Conservation (phyloP, 2,888 invertebrate genomes). For the Chrysomela aeneicollis region DNA sequence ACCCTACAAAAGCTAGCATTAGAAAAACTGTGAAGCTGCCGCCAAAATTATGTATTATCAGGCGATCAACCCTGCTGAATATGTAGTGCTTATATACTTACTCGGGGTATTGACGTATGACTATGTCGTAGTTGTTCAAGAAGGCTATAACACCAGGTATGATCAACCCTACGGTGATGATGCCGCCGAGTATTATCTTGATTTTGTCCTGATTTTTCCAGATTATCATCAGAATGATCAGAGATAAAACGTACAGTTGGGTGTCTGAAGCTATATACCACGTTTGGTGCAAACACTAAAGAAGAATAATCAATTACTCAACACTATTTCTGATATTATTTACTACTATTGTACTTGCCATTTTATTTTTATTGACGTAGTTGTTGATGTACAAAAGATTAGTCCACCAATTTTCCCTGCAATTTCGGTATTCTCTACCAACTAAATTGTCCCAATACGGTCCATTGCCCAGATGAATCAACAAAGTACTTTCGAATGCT, state of each 20-base stretch:
- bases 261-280: slow-evolving; percentile 57
- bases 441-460: slow-evolving; percentile 49
- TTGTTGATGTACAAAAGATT: slow-evolving; percentile 53
- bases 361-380: slow-evolving; percentile 45
- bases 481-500: slow-evolving; percentile 39
- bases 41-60: too few species aligned
- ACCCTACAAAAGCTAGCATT: slow-evolving; percentile 37
- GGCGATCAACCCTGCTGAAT: too few species aligned
- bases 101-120: slow-evolving; percentile 49
- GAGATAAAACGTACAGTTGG: slow-evolving; percentile 51
- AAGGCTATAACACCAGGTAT: slow-evolving; percentile 50
- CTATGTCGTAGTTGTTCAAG: slow-evolving; percentile 49
- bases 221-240: slow-evolving; percentile 48
- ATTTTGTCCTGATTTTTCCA: slow-evolving; percentile 44
- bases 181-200: slow-evolving; percentile 34
- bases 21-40: too few species aligned
- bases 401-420: slow-evolving; percentile 51
- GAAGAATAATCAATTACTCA: slow-evolving; percentile 26
- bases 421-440: slow-evolving; percentile 47
- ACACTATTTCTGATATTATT: too few species aligned
- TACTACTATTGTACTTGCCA: too few species aligned
- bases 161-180: slow-evolving; percentile 44
- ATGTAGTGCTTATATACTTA: too few species aligned
- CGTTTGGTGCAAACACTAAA: slow-evolving; percentile 54
- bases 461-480: slow-evolving; percentile 44